Conservation (phyloP, 2,113 vertebrate genomes). For the Micronycteris hirsuta region DNA sequence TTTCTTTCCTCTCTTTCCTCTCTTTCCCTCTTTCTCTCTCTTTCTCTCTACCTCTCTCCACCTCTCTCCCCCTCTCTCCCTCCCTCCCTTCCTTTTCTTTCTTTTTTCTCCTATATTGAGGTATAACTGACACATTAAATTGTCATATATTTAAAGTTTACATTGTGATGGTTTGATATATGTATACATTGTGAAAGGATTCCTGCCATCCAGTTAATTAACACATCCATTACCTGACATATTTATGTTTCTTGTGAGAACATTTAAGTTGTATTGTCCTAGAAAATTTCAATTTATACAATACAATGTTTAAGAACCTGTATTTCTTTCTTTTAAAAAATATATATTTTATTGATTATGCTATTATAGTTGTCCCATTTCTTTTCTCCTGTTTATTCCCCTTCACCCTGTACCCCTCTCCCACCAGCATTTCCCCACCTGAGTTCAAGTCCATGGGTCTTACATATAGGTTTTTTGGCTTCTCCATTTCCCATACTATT, state of each 20-base stretch:
- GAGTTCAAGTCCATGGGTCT: too few species aligned
- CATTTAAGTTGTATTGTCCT: neutral
- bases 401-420: too few species aligned
- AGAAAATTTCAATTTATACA: neutral
- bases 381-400: too few species aligned
- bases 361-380: too few species aligned
- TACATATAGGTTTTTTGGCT: too few species aligned
- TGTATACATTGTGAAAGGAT: neutral
- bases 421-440: too few species aligned
- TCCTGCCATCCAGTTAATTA: neutral
- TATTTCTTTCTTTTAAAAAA: neutral
- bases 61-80: fast-evolving
- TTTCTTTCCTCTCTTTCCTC: too few species aligned
- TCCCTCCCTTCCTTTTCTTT: neutral
- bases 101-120: neutral
- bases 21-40: fast-evolving
- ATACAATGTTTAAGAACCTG: neutral
- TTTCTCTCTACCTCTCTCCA: too few species aligned
- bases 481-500: too few species aligned
- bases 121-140: neutral
- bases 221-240: neutral
- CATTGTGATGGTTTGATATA: neutral
- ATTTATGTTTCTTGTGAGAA: neutral
- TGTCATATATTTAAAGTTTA: neutral
- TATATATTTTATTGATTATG: too few species aligned